Percentiles rank a stretch among this genome's conserved stretches.
These are phyloP conservation scores for Orthosia gothica DNA, from an alignment of 2,888 invertebrate species.

Conservation along the genomic window DNA sequence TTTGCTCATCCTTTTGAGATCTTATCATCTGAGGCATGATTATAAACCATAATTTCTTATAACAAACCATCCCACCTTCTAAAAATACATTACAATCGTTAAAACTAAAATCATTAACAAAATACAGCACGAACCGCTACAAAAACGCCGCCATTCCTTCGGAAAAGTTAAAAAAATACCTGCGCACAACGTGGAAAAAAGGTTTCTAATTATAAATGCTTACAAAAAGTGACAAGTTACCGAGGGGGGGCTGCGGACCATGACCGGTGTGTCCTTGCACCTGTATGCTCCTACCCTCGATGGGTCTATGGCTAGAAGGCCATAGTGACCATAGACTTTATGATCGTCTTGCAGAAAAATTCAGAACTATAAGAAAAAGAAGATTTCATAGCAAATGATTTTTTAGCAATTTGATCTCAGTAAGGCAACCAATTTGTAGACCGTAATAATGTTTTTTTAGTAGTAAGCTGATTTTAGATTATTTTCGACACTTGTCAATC, in stretches of 20 bases:
- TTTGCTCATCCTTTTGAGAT: too few species aligned
- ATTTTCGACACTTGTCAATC: too few species aligned
- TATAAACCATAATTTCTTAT: neutral
- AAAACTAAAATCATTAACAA: constrained; percentile 5
- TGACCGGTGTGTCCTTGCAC: constrained; percentile 72
- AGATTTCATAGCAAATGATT: neutral
- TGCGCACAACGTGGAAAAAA: constrained; percentile 32
- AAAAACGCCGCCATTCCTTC: constrained; percentile 12
- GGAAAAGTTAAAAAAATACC: constrained; percentile 28
- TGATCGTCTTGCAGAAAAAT: neutral
- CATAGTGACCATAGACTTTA: constrained; percentile 1
- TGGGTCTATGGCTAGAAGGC: constrained; percentile 3
- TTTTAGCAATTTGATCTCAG: neutral
- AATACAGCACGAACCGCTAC: neutral
- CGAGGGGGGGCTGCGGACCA: constrained; percentile 74
- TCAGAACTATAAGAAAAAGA: too few species aligned
- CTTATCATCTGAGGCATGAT: neutral
- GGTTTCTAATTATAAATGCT: constrained; percentile 63
- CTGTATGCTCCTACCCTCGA: constrained; percentile 42
- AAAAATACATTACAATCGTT: neutral
- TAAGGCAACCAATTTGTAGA: too few species aligned
- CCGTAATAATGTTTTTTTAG: too few species aligned
- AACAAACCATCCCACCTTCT: too few species aligned
- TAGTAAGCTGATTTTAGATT: too few species aligned
- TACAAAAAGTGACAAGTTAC: constrained; percentile 63